Evolutionary conservation across 2,113 vertebrate species (phyloP), one percentile per base, ranked within the genome.

Genomic region (Cisticola juncidis): DNA sequence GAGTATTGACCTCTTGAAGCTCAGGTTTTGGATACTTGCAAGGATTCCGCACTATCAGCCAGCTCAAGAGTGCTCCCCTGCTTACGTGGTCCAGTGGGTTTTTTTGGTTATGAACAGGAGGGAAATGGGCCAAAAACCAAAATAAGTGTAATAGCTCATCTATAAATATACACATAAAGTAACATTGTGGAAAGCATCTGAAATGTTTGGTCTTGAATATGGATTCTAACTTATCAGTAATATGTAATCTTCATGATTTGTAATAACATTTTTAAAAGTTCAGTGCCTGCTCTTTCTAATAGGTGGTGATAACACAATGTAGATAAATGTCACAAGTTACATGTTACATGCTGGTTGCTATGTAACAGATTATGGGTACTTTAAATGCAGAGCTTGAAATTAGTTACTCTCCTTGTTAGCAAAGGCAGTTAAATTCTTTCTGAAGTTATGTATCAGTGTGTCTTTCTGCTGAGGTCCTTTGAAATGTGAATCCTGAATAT

Each of bases 321-420:
- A 94, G 93, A 82, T 88, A 86, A 74, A 92, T 61, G 90, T 92
- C 85, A 86, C 77, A n/a, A 84, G 82, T 79, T 94, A 40, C 5
- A n/a, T 66, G 53, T 83, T 81, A 66, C 0, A 3, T 88, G 78
- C 64, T 80, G 78, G 88, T 89, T 81, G 56, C 62, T 57, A 3
- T n/a, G 74, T 81, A 70, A 88, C 87, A 92, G 68, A 65, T 69
- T 64, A 56, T 23, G 65, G 74, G 65, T 61, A 72, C 94, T 94
- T 95, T 36, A 94, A 95, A 94, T 78, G 68, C 86, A 96, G 89
- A 95, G 93, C 91, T 96, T 95, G 90, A 95, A 95, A 92, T 74
- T 1, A 79, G 48, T 94, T 94, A 31, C 24, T 94, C 5, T 36
- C 33, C 50, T 57, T 48, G 62, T 81, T 80, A 82, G 74, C 16